These are phyloP conservation scores for Acanthurus lineatus DNA, from an alignment of 2,797 vertebrate species.

Conservation along the genomic window DNA sequence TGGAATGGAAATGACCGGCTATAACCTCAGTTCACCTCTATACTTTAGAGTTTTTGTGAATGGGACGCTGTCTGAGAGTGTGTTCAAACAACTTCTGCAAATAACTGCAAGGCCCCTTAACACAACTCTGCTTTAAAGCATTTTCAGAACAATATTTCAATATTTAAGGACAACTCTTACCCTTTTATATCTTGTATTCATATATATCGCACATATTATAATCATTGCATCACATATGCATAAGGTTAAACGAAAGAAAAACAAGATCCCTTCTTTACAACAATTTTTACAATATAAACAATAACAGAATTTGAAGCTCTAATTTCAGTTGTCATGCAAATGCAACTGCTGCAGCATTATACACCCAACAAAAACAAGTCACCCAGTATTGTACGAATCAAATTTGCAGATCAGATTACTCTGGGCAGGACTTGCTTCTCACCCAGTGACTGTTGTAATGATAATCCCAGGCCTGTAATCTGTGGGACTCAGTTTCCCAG, in stretches of 20 bases:
- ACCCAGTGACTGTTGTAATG: conserved; percentile 44
- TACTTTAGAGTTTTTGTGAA: conserved; percentile 44
- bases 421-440: conserved; percentile 33
- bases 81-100: conserved; percentile 33
- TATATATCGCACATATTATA: not conserved
- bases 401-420: conserved; percentile 32
- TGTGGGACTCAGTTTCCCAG: conserved; percentile 58
- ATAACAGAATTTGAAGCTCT: not conserved
- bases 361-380: not conserved
- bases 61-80: conserved; percentile 26
- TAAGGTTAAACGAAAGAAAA: too few relatives aligned
- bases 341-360: not conserved
- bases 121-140: not conserved
- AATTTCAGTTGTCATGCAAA: not conserved
- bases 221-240: not conserved
- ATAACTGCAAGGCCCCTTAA: conserved; percentile 21
- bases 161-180: not conserved
- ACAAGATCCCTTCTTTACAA: not conserved
- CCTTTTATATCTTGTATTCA: not conserved
- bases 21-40: conserved; percentile 40
- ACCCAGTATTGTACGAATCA: conserved; percentile 9
- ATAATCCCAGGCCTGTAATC: conserved; percentile 73
- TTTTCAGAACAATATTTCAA: not conserved
- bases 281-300: not conserved
- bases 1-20: conserved; percentile 40